Conservation (phyloP, 2,113 vertebrate genomes). For the Laterallus jamaicensis region DNA sequence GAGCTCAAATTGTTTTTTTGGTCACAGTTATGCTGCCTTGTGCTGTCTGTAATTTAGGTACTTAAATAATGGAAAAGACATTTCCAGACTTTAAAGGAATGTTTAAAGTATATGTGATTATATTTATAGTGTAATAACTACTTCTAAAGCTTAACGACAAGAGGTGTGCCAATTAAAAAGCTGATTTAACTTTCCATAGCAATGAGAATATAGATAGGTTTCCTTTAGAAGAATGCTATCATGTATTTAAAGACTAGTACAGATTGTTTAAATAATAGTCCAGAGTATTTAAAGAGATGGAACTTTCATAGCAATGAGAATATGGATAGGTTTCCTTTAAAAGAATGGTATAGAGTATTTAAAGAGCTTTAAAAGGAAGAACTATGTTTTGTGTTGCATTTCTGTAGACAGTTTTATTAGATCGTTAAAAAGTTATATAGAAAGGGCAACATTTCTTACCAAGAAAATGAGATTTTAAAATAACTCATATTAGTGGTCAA, state of each 20-base stretch:
- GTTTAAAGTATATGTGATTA: neutral
- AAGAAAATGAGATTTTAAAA: conserved; percentile 59
- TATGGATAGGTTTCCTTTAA: neutral
- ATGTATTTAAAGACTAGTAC: neutral
- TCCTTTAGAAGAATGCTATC: neutral
- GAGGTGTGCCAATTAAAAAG: neutral
- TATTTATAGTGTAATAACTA: neutral
- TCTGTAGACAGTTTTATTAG: conserved; percentile 17
- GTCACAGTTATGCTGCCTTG: neutral
- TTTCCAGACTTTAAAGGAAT: neutral
- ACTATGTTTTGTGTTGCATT: neutral
- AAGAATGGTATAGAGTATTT: neutral
- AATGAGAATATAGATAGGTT: neutral
- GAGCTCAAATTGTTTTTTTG: neutral
- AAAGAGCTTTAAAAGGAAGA: neutral
- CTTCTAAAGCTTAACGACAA: neutral
- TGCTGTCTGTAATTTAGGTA: neutral
- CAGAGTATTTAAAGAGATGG: neutral
- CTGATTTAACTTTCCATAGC: neutral
- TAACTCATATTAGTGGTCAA: conserved; percentile 47
- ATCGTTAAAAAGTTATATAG: neutral
- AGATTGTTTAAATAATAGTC: neutral
- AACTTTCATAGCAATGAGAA: neutral
- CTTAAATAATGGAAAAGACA: neutral
- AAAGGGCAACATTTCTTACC: conserved; percentile 18